Conservation (phyloP, 1,140 invertebrate genomes). For the Linepithema humile region DNA sequence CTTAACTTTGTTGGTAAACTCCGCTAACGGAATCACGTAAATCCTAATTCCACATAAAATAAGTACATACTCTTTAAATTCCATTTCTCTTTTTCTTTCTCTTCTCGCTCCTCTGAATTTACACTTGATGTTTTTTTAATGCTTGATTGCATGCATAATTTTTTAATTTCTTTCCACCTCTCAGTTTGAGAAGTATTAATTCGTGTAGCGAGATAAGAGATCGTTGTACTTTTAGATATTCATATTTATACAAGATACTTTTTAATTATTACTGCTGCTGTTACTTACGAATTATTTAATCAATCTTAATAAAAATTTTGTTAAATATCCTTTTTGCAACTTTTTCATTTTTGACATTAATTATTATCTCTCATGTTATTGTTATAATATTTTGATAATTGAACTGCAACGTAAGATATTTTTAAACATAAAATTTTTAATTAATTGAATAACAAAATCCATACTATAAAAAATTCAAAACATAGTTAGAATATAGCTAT, state of each 20-base stretch:
- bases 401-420: neutral
- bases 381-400: neutral
- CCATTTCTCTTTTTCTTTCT: neutral
- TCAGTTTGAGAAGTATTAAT: constrained; percentile 6
- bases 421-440: constrained; percentile 7
- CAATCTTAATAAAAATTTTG: constrained; percentile 17
- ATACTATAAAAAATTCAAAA: constrained; percentile 1
- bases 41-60: too few relatives aligned
- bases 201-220: neutral
- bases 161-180: neutral
- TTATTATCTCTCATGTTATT: too few relatives aligned
- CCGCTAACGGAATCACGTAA: constrained; percentile 12
- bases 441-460: neutral
- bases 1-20: constrained; percentile 16
- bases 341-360: neutral
- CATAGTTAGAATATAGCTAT: neutral
- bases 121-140: constrained; percentile 2
- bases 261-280: neutral
- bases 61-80: constrained; percentile 18
- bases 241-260: neutral
- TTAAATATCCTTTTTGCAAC: neutral
- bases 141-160: neutral
- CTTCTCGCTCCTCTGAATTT: constrained; percentile 26
- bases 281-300: constrained; percentile 10
- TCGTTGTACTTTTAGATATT: constrained; percentile 11